Conservation (phyloP, 1,140 invertebrate genomes). For the Eupristina koningsbergeri region DNA sequence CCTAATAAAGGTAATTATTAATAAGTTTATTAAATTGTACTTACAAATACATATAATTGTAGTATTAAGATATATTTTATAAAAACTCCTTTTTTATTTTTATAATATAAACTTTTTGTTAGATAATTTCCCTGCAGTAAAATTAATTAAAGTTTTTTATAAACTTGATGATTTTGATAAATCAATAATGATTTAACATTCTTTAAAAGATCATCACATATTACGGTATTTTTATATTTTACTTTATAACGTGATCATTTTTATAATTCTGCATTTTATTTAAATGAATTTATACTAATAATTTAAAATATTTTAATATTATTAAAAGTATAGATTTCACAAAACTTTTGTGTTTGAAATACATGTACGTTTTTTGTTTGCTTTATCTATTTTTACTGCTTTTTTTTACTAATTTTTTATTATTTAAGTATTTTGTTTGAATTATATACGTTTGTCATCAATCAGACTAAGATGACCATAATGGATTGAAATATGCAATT, state of each 20-base stretch:
- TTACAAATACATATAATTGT: not conserved
- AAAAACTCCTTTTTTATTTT: not conserved
- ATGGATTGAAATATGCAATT: not conserved
- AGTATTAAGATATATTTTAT: not conserved
- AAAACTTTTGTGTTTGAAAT: not conserved
- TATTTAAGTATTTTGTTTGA: no score
- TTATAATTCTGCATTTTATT: not conserved
- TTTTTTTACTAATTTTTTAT: no score
- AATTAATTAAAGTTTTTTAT: not conserved
- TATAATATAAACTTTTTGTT: not conserved
- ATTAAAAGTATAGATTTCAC: not conserved
- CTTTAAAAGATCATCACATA: not conserved
- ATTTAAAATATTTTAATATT: not conserved
- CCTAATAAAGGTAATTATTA: conserved; percentile 60
- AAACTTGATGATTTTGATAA: not conserved
- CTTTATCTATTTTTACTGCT: not conserved
- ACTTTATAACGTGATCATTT: not conserved
- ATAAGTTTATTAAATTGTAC: not conserved
- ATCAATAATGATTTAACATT: not conserved
- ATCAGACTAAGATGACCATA: no score
- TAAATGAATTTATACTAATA: not conserved
- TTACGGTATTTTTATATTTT: not conserved
- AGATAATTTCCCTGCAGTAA: not conserved
- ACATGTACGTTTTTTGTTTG: not conserved
- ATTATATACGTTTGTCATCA: not conserved